Evolutionary conservation across 1,140 invertebrate species (phyloP), one percentile per base, ranked within the genome.

Genomic region (Anagrus nilaparvatae): DNA sequence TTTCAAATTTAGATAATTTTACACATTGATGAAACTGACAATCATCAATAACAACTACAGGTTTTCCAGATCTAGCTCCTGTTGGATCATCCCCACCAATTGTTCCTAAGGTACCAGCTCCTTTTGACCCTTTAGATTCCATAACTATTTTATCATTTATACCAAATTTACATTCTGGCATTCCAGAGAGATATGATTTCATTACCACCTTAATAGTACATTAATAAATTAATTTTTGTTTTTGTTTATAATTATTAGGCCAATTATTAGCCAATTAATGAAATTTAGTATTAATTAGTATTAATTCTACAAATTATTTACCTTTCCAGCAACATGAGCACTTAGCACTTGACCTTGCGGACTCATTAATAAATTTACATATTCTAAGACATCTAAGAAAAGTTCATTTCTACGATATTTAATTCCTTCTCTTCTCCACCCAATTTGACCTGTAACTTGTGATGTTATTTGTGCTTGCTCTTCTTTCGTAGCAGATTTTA

Each of bases 11-110:
- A 56, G 91, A 96, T 23, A 99, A 74, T 67, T 99, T 99, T 7
- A 99, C 97, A 67, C 97, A 99, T 65, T 99, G 97, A 73, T 99
- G 96, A 71, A 99, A 99, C 70, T 99, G 97, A 59, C 96, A 99
- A 71, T 99, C 97, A 59, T 99, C 97, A 50, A 99, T 99, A 8
- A 97, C 97, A 40, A 99, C 96, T 10, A 97, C 87, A 0, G 92
- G 88, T 68, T 94, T 94, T 29, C 87, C 88, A 19, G 85, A 86
- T 40, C 89, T 75, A 8, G 84, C 80, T 13, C 85, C 79, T 55
- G 96, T 91, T 44, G 79, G 77, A 63, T 97, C 94, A 16, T 80
- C 73, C 42, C 79, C 74, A 30, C 76, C 63, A 14, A 67, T 76
- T 8, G 77, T 76, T 24, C 45, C 45, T 27, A 82, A 70, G 3